Conservation (phyloP, 2,797 vertebrate genomes). For the Cirrhinus molitorella region DNA sequence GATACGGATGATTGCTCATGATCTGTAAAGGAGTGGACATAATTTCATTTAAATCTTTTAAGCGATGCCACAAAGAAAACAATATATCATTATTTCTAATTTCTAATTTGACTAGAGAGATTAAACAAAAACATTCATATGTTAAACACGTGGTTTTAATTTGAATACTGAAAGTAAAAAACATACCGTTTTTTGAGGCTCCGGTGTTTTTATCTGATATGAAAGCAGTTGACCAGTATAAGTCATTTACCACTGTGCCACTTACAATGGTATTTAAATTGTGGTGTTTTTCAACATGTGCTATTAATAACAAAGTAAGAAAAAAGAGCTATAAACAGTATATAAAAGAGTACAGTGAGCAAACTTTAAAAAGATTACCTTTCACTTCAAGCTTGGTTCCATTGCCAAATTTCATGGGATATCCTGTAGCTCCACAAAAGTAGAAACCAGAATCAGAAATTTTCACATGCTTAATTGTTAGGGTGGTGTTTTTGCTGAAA, state of each 20-base stretch:
- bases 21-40: background rate
- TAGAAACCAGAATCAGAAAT: slow-evolving; percentile 34
- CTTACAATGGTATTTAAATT: background rate
- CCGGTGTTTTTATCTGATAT: background rate
- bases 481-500: background rate
- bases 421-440: slow-evolving; percentile 2
- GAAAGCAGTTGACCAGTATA: background rate
- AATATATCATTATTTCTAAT: background rate
- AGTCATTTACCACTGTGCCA: background rate
- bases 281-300: background rate
- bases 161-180: background rate
- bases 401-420: background rate
- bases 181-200: slow-evolving; percentile 9
- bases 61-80: background rate
- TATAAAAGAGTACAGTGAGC: background rate
- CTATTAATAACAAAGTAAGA: background rate
- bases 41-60: background rate
- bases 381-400: slow-evolving; percentile 7
- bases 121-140: background rate
- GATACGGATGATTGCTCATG: background rate
- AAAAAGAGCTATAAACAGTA: background rate
- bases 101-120: background rate
- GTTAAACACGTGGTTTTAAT: background rate
- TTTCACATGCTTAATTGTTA: background rate
- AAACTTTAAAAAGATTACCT: background rate